A percentile compares a stretch with the other conserved stretches of the same genome.
phyloP scores from a whole-genome alignment of 2,113 vertebrate species.

The Heteronetta atricapilla region DNA sequence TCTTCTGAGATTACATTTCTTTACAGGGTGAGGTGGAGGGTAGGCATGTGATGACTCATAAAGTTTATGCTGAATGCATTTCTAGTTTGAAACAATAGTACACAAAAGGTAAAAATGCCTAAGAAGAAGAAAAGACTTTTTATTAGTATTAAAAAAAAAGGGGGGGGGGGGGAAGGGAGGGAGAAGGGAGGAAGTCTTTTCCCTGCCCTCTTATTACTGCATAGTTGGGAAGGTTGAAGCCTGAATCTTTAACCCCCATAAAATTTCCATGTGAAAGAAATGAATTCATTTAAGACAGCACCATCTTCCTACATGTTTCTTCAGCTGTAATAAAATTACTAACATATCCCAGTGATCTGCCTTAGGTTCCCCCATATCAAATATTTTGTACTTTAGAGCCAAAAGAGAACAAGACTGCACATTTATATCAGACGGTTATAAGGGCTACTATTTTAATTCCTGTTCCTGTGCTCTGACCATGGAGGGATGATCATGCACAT shows the following conservation, averaged over 20 bases:
- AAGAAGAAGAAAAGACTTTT: background rate
- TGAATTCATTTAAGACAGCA: background rate
- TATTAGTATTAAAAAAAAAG: background rate
- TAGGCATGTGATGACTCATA: background rate
- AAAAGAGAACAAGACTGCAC: background rate
- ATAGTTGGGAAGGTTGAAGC: background rate
- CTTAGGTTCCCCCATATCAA: background rate
- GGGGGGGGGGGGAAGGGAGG: no score
- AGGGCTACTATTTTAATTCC: background rate
- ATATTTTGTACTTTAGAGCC: background rate
- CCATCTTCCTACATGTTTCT: background rate
- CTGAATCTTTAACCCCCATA: background rate
- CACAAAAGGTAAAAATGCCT: background rate
- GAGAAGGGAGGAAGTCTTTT: background rate
- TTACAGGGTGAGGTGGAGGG: background rate
- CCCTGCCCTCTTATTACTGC: background rate
- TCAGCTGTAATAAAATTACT: background rate
- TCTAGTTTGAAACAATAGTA: background rate
- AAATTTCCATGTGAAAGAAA: background rate
- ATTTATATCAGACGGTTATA: background rate
- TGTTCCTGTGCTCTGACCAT: background rate
- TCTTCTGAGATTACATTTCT: background rate
- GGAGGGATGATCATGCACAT: background rate
- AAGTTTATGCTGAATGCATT: background rate
- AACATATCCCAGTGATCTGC: background rate